phyloP scores from a whole-genome alignment of 2,113 vertebrate species.

The Ariopsis seemanni region DNA sequence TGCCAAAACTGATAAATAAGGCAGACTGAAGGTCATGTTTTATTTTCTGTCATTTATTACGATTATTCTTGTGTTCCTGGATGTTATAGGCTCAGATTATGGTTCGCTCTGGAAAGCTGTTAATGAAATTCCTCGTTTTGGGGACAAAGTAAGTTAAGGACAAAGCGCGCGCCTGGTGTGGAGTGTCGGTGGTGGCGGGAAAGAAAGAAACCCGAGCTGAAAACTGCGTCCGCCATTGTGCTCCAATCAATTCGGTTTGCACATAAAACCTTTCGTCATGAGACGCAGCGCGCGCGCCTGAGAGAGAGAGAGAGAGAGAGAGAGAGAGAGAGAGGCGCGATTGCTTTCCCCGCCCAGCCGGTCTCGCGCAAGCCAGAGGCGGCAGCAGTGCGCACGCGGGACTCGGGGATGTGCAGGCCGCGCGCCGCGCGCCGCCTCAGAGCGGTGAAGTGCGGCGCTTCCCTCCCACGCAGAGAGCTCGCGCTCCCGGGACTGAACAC shows the following conservation, averaged over 20 bases:
- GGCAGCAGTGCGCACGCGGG: constrained; percentile 66
- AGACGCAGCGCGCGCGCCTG: constrained; percentile 28
- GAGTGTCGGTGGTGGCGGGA: neutral
- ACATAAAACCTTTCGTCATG: constrained; percentile 62
- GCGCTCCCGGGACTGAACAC: constrained; percentile 55
- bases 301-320: no score
- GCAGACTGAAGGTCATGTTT: neutral
- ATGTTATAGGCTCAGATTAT: no score
- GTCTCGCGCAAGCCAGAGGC: constrained; percentile 63
- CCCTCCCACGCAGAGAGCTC: constrained; percentile 49
- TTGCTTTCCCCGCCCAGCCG: constrained; percentile 49
- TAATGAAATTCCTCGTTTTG: neutral
- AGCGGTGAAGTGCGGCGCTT: constrained; percentile 60
- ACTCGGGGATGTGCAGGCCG: constrained; percentile 72
- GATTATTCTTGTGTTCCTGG: no score
- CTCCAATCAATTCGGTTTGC: constrained; percentile 53
- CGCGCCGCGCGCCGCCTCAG: constrained; percentile 61
- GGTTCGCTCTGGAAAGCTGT: no score
- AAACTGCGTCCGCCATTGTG: constrained; percentile 38
- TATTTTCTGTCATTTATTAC: neutral
- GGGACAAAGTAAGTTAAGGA: neutral
- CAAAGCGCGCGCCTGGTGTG: no score
- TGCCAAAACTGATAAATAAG: neutral
- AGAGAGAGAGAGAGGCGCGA: constrained; percentile 16
- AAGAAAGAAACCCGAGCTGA: neutral